A percentile compares a stretch with the other conserved stretches of the same genome.
Evolutionary conservation across 2,888 invertebrate genomes (phyloP).

Genomic region (Druceiella hillmani): DNA sequence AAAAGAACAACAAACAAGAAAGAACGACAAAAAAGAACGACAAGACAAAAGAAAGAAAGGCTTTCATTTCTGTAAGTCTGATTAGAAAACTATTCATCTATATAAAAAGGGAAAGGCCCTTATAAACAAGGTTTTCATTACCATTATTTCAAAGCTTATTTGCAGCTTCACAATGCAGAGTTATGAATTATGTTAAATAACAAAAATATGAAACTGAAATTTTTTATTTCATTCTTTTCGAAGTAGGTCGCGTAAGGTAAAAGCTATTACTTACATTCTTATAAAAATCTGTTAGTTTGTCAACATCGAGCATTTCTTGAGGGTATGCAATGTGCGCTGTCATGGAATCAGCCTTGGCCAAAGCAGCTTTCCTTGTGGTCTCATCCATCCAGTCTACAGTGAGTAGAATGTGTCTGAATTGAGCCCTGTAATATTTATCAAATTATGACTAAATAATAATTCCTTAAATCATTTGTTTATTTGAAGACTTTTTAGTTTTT

Average conservation of each 20-base stretch:
- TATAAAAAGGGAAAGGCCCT: neutral
- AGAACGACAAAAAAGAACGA: no score
- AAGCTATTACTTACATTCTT: conserved; percentile 57
- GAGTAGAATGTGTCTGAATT: conserved; percentile 74
- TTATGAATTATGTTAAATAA: conserved; percentile 6
- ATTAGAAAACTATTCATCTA: no score
- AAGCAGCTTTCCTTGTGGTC: conserved; percentile 66
- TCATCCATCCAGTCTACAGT: conserved; percentile 93
- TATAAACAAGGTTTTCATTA: neutral
- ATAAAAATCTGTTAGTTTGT: conserved; percentile 76
- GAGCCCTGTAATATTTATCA: conserved; percentile 38
- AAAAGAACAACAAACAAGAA: no score
- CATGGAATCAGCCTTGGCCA: conserved; percentile 79
- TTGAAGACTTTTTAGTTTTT: no score
- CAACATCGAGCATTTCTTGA: conserved; percentile 77
- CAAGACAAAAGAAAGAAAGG: no score
- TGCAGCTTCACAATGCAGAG: conserved; percentile 6
- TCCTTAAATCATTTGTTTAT: no score
- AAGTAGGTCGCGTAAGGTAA: no score
- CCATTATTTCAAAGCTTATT: neutral
- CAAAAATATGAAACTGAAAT: conserved; percentile 3
- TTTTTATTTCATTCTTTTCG: neutral
- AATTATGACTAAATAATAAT: no score
- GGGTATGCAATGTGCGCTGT: conserved; percentile 90
- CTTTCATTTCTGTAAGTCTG: no score